Base-by-base conservation (phyloP, 2,888 invertebrate genomes). In the Ennomos erosarius region DNA sequence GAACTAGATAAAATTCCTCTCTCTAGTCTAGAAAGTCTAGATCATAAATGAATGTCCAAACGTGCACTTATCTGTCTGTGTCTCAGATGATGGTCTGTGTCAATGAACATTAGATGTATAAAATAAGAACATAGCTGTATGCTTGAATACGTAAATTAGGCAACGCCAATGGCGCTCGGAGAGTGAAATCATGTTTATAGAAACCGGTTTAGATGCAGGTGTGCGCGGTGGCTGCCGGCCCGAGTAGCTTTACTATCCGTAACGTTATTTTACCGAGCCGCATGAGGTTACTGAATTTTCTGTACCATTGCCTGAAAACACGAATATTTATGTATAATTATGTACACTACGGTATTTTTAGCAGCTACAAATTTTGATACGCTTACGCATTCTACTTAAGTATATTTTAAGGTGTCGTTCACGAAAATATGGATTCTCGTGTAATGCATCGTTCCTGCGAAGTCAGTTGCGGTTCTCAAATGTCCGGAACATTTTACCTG, bases 181-280 rank as follows among this genome's bases (percentile, higher is more conserved):
- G 87, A 90, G 90, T 87, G 88, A 90, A 90, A 90, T 87, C 87
- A 81, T 88, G 88, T 90, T 87, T 80, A 70, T 74, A 69, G 71
- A 75, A 90, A 60, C 90, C 88, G 84, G 90, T 91, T 88, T 76
- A 59, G 73, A 78, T 85, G 89, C 90, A 91, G 90, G 90, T 90
- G 90, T 85, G 65, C 62, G 54, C 59, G 47, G 38, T 47, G 47
- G 42, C 47, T 47, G 47, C 38, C 48, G 34, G 36, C 53, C 35
- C 56, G 34, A 33, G 42, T 43, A 52, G 40, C 34, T 50, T 53
- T 54, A 48, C 53, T 48, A 52, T 52, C 37, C 43, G 40, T 58
- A 12, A 46, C 42, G 34, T 45, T 45, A 56, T 45, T 16, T 40
- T 46, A 33, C 39, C 46, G n/a, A 43, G 49, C 38, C 35, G 49